Percentiles rank a stretch among this genome's conserved stretches.
Evolutionary conservation across 2,888 invertebrate genomes (phyloP).

Genomic region (Phrixothrix hirtus): DNA sequence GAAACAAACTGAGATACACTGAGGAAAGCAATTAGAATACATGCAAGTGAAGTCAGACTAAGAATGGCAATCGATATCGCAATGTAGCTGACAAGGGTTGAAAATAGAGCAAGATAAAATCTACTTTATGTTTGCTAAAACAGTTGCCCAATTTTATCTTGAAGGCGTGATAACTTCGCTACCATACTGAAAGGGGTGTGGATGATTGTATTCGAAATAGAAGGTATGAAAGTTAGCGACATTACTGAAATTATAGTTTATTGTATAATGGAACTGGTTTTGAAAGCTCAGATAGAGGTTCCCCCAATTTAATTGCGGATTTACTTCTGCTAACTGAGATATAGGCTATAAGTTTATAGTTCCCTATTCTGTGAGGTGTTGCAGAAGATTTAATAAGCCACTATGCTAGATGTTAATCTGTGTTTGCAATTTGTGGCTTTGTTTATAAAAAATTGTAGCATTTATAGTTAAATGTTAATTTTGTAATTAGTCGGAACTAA

Average conservation of each 20-base stretch:
- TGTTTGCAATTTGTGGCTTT: no score
- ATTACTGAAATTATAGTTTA: slow-evolving; percentile 30
- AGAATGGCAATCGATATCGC: slow-evolving; percentile 36
- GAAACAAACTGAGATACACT: slow-evolving; percentile 17
- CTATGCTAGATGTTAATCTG: no score
- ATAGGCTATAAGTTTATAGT: slow-evolving; percentile 18
- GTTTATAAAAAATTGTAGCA: no score
- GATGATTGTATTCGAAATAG: slow-evolving; percentile 8
- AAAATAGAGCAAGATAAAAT: slow-evolving; percentile 40
- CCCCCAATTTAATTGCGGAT: slow-evolving; percentile 15
- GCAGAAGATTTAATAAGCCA: no score
- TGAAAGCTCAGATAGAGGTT: slow-evolving; percentile 14
- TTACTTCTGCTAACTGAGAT: slow-evolving; percentile 14
- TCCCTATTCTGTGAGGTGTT: slow-evolving; percentile 5
- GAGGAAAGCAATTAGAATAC: slow-evolving; percentile 19
- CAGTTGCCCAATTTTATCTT: slow-evolving; percentile 30
- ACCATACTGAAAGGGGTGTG: slow-evolving; percentile 5
- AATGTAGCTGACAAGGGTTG: slow-evolving; percentile 37
- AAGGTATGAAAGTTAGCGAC: slow-evolving; percentile 25
- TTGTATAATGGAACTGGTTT: slow-evolving; percentile 20
- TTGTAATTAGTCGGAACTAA: no score
- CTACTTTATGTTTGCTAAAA: slow-evolving; percentile 39
- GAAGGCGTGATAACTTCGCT: slow-evolving; percentile 2
- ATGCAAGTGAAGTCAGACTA: slow-evolving; percentile 27
- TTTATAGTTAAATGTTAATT: no score